Evolutionary conservation across 2,888 invertebrate genomes (phyloP).

Genomic region (Eupithecia dodoneata): DNA sequence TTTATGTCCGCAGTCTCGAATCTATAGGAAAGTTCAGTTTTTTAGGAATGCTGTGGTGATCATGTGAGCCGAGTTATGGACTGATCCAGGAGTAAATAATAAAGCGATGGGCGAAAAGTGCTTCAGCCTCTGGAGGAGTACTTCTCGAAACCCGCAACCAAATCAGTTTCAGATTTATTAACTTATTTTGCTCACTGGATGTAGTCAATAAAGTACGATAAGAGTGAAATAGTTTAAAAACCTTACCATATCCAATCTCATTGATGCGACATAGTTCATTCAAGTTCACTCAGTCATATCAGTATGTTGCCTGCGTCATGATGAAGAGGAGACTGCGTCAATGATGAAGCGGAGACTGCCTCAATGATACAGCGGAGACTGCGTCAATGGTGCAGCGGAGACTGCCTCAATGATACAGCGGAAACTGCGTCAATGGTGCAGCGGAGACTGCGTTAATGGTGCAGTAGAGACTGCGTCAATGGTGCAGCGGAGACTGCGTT

Average conservation of each 20-base stretch:
- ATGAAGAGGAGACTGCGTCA: background rate
- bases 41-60: background rate
- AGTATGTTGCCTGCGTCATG: too few relatives aligned
- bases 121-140: background rate
- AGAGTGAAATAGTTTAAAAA: too few relatives aligned
- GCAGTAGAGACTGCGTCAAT: background rate
- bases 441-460: background rate
- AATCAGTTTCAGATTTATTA: too few relatives aligned
- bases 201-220: too few relatives aligned
- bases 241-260: too few relatives aligned
- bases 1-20: constrained; percentile 95
- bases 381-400: background rate
- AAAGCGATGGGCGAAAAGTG: too few relatives aligned
- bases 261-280: too few relatives aligned
- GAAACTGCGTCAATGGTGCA: background rate
- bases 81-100: background rate
- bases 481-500: background rate
- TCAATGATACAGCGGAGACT: background rate
- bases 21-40: constrained; percentile 58
- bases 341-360: background rate
- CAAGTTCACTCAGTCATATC: too few relatives aligned
- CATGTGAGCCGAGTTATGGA: background rate
- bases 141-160: background rate
- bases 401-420: background rate
- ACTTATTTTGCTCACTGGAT: too few relatives aligned